phyloP scores from a whole-genome alignment of 2,888 invertebrate genomes.

The Augiades crinisus region DNA sequence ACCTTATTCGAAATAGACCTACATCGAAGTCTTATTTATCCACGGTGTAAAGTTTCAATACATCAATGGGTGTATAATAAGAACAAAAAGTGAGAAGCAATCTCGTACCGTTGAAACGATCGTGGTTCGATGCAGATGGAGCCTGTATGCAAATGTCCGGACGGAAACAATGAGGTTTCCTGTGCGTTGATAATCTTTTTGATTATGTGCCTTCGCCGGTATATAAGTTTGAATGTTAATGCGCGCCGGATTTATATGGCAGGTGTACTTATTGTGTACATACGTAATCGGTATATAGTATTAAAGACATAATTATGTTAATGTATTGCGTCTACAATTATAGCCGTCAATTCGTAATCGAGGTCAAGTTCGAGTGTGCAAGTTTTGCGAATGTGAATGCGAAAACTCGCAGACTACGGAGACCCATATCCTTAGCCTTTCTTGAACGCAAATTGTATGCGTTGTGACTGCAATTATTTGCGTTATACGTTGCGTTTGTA shows the following conservation, averaged over 20 bases:
- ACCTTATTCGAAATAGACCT: constrained; percentile 39
- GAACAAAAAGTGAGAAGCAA: constrained; percentile 48
- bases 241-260: constrained; percentile 14
- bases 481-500: too few species aligned
- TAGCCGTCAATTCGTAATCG: too few species aligned
- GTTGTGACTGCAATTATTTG: too few species aligned
- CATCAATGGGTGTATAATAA: constrained; percentile 47
- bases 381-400: too few species aligned
- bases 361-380: too few species aligned
- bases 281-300: too few species aligned
- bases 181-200: constrained; percentile 61
- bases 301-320: too few species aligned
- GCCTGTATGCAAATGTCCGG: constrained; percentile 66
- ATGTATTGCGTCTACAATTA: too few species aligned
- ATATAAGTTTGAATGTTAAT: constrained; percentile 7
- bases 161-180: constrained; percentile 70
- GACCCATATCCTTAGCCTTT: too few species aligned
- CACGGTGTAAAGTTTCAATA: constrained; percentile 63
- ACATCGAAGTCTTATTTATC: constrained; percentile 47
- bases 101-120: constrained; percentile 49
- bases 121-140: constrained; percentile 53
- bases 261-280: background rate
- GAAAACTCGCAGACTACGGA: too few species aligned
- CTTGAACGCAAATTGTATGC: too few species aligned
- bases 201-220: constrained; percentile 31